Percentiles rank a stretch among this genome's conserved stretches.
phyloP scores from a whole-genome alignment of 2,113 vertebrate species.

The Ranitomeya imitator region DNA sequence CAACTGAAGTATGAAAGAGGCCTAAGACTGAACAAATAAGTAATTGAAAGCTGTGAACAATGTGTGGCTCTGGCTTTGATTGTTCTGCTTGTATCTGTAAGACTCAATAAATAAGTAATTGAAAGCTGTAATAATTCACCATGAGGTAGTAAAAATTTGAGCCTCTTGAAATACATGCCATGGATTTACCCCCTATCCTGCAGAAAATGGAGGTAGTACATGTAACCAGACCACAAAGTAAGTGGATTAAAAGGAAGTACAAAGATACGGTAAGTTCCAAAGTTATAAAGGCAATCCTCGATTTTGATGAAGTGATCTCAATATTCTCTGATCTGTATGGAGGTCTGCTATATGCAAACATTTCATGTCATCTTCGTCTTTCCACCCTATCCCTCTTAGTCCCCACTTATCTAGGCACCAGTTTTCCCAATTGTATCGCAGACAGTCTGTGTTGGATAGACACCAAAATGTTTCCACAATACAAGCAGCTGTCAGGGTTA shows the following conservation, averaged over 20 bases:
- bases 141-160: not conserved
- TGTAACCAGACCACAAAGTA: not conserved
- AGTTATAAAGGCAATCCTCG: too few relatives aligned
- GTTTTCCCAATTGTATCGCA: not conserved
- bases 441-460: not conserved
- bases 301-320: not conserved
- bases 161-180: not conserved
- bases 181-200: not conserved
- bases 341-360: not conserved
- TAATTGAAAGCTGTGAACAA: too few relatives aligned
- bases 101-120: too few relatives aligned
- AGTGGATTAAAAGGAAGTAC: too few relatives aligned
- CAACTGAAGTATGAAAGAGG: too few relatives aligned
- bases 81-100: too few relatives aligned
- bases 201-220: not conserved
- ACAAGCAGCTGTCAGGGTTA: conserved; percentile 14
- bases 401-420: not conserved
- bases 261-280: too few relatives aligned
- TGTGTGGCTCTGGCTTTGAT: too few relatives aligned
- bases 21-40: too few relatives aligned
- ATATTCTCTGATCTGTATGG: not conserved
- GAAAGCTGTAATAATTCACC: too few relatives aligned
- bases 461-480: conserved; percentile 12
- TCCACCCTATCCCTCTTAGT: not conserved
- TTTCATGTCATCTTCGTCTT: not conserved